Evolutionary conservation across 2,888 invertebrate genomes (phyloP), one percentile per base, ranked within the genome.

Genomic region (Sicus ferrugineus): DNA sequence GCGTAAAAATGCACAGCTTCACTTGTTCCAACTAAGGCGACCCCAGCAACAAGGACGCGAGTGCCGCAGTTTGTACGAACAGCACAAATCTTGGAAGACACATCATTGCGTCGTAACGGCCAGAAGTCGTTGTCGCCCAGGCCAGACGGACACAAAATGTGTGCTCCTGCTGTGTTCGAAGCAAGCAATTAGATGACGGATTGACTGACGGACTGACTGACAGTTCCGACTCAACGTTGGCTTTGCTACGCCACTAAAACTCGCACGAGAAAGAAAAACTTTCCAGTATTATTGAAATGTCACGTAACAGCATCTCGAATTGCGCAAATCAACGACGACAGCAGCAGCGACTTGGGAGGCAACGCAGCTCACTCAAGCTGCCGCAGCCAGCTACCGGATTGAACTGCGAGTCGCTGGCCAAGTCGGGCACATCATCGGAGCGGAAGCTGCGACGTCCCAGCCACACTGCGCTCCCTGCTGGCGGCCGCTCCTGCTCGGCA

Each of bases 201-300:
- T 30, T 30, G 48, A 52, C 16, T 31, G 28, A 50, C 31, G 38
- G 61, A 73, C 74, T 72, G 66, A 65, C 70, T 70, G 67, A 48
- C 63, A 42, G 46, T 26, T 50, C 61, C 34, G 26, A 42, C 61
- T 72, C 56, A 70, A 48, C 54, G 73, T 73, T 71, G 61, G 38
- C 59, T 21, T 62, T 66, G 31, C 59, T 9, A 63, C 31, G 34
- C 31, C 46, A 54, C 56, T 54, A 59, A 52, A 31, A 61, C 69
- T n/a, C n/a, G n/a, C n/a, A n/a, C 19, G 46, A 68, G 38, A 68
- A 67, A 67, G 68, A 70, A 75, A 77, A 81, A 82, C 79, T 83
- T 83, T 83, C 82, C 82, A 80, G 82, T 83, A 83, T 83, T 82
- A 82, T 82, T 82, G 82, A 82, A 82, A 83, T 82, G 82, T 82